These are phyloP conservation scores for Acronicta alni DNA, from an alignment of 2,888 invertebrate genomes.

Conservation along the genomic window DNA sequence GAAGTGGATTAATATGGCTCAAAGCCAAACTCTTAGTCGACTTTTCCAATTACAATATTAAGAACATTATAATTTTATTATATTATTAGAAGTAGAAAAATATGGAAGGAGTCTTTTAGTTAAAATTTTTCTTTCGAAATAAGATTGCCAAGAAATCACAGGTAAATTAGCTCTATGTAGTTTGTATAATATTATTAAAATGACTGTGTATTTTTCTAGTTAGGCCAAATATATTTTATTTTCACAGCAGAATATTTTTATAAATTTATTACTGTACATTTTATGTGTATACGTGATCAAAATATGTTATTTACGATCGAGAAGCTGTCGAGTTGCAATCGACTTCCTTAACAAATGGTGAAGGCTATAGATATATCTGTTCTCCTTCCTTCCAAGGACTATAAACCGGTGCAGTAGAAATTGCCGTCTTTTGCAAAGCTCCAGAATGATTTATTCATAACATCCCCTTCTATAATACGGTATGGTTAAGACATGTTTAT, in stretches of 20 bases:
- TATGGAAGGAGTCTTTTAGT: neutral
- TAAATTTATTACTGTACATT: too few species aligned
- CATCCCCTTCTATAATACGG: constrained; percentile 61
- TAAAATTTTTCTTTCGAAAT: neutral
- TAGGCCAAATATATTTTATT: too few species aligned
- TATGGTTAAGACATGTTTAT: constrained; percentile 59
- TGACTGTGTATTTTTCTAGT: too few species aligned
- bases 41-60: constrained; percentile 8
- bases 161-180: too few species aligned
- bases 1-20: constrained; percentile 14
- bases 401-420: constrained; percentile 69
- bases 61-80: constrained; percentile 4
- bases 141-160: too few species aligned
- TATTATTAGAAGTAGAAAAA: neutral
- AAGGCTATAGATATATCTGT: constrained; percentile 52
- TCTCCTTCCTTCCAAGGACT: constrained; percentile 62
- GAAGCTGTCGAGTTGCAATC: constrained; percentile 16
- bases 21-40: constrained; percentile 3
- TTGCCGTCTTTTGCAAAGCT: constrained; percentile 71
- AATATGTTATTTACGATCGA: constrained; percentile 1
- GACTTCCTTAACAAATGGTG: constrained; percentile 41
- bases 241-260: too few species aligned
- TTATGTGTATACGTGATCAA: neutral
- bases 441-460: constrained; percentile 73
- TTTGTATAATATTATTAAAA: too few species aligned